phyloP scores from a whole-genome alignment of 1,140 invertebrate species.

The Caenorhabditis tropicalis region DNA sequence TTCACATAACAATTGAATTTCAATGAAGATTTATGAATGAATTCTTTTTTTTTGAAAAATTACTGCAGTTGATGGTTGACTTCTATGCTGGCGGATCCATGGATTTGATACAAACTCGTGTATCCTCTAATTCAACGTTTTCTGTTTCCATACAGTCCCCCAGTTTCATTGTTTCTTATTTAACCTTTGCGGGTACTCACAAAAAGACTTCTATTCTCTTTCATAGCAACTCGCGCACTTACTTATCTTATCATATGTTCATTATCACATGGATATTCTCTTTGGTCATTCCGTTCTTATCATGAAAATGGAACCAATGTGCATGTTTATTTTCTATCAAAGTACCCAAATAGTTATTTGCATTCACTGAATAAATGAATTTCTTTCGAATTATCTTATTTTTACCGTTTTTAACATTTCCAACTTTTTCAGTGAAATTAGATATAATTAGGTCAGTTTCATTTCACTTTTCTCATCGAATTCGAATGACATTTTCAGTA shows the following conservation, averaged over 20 bases:
- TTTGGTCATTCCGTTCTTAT: not conserved
- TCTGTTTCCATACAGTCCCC: too few species aligned
- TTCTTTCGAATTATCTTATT: not conserved
- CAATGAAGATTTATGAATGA: not conserved
- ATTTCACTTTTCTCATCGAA: too few species aligned
- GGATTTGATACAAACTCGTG: too few species aligned
- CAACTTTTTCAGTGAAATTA: not conserved
- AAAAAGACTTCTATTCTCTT: not conserved
- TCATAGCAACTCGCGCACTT: not conserved
- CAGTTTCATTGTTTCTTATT: too few species aligned
- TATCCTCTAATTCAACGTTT: too few species aligned
- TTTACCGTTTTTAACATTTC: not conserved
- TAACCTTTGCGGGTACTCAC: too few species aligned
- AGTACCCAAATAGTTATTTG: not conserved
- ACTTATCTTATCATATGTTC: not conserved
- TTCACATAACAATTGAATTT: constrained; percentile 5
- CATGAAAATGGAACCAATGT: not conserved
- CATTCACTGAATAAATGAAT: not conserved
- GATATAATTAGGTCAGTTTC: not conserved
- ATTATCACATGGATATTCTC: not conserved
- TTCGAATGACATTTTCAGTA: too few species aligned
- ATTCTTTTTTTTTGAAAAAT: too few species aligned
- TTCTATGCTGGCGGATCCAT: too few species aligned
- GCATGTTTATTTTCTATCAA: not conserved
- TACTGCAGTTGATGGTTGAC: too few species aligned